Conservation (phyloP, 2,888 invertebrate genomes). For the Kuschelorhynchus macadamiae region DNA sequence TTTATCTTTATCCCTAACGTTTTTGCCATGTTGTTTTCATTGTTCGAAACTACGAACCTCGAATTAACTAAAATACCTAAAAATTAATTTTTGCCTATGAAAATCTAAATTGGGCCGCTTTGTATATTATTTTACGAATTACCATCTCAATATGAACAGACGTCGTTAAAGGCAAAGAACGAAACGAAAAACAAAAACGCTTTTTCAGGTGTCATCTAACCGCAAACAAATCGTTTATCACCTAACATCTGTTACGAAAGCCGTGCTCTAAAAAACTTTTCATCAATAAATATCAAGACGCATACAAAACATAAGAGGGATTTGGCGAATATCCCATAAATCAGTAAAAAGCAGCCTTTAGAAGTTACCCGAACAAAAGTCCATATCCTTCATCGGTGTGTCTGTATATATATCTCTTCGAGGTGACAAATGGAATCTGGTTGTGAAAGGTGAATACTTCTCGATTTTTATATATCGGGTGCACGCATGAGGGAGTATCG, state of each 20-base stretch:
- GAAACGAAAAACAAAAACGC: slow-evolving; percentile 1
- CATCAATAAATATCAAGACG: slow-evolving; percentile 40
- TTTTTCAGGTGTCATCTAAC: slow-evolving; percentile 23
- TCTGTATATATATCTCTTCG: slow-evolving; percentile 30
- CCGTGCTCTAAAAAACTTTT: slow-evolving; percentile 18
- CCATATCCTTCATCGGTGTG: slow-evolving; percentile 42
- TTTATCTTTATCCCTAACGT: no score
- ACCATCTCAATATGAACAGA: no score
- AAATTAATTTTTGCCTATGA: no score
- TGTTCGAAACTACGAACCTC: no score
- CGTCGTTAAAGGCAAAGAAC: not conserved
- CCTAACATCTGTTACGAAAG: slow-evolving; percentile 25
- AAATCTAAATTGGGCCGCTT: no score
- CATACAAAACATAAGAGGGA: slow-evolving; percentile 34
- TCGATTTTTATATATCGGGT: slow-evolving; percentile 65
- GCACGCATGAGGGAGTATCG: slow-evolving; percentile 60
- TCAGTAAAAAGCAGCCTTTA: slow-evolving; percentile 38
- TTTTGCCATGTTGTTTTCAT: no score
- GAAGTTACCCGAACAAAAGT: slow-evolving; percentile 38
- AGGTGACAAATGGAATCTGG: slow-evolving; percentile 69
- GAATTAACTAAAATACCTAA: no score
- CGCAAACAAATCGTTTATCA: slow-evolving; percentile 39
- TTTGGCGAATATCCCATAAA: slow-evolving; percentile 38
- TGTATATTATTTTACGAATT: no score
- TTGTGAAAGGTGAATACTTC: slow-evolving; percentile 68